phyloP scores from a whole-genome alignment of 2,888 invertebrate genomes.

The Patella pellucida region DNA sequence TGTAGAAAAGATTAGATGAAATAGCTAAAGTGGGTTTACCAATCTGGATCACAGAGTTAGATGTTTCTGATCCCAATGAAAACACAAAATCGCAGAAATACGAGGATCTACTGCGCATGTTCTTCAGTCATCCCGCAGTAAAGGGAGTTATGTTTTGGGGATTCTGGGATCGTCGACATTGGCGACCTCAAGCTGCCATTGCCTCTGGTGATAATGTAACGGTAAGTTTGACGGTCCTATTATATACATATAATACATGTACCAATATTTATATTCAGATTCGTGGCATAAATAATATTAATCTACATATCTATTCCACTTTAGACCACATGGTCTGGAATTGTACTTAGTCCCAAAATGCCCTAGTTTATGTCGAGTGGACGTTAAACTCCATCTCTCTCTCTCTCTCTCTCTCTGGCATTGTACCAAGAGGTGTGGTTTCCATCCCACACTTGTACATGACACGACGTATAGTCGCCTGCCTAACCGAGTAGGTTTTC shows the following conservation, averaged over 20 bases:
- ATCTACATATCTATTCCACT: too few relatives aligned
- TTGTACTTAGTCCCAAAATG: too few relatives aligned
- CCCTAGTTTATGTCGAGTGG: too few relatives aligned
- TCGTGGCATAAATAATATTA: too few relatives aligned
- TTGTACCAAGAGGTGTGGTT: too few relatives aligned
- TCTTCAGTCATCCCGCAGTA: conserved; percentile 13
- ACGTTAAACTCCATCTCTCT: too few relatives aligned
- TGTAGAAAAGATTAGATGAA: conserved; percentile 35
- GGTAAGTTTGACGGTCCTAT: not conserved
- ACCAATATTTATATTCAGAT: not conserved
- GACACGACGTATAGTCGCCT: too few relatives aligned
- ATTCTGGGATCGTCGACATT: conserved; percentile 5
- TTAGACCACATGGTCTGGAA: too few relatives aligned
- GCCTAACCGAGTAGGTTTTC: too few relatives aligned
- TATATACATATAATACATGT: too few relatives aligned
- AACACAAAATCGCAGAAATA: conserved; percentile 15
- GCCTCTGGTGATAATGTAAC: conserved; percentile 6
- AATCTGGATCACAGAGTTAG: conserved; percentile 39
- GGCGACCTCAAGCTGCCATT: conserved; percentile 8
- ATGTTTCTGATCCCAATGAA: conserved; percentile 21
- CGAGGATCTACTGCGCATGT: conserved; percentile 24
- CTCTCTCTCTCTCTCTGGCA: too few relatives aligned
- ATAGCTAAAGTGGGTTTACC: conserved; percentile 38
- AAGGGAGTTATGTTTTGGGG: not conserved
- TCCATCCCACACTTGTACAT: too few relatives aligned